These are phyloP conservation scores for Eurypyga helias DNA, from an alignment of 2,113 vertebrate genomes.

Conservation along the genomic window DNA sequence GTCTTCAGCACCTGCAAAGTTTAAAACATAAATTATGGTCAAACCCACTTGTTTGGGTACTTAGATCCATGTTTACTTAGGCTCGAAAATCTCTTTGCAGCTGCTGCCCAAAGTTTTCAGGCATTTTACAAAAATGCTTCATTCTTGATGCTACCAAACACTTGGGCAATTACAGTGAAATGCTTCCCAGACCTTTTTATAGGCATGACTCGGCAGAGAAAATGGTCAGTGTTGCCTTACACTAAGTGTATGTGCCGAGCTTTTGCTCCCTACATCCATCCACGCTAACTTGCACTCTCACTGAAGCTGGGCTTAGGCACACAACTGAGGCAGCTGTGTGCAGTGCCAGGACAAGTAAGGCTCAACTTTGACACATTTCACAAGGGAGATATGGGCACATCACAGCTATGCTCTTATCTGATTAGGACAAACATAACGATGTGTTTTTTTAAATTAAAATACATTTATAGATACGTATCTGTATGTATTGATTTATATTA, in stretches of 20 bases:
- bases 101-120: not conserved
- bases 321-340: not conserved
- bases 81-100: not conserved
- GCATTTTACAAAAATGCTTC: not conserved
- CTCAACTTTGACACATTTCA: not conserved
- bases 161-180: not conserved
- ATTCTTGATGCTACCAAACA: not conserved
- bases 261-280: not conserved
- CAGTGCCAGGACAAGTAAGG: not conserved
- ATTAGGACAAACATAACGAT: fast-evolving
- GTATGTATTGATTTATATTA: not conserved
- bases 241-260: not conserved
- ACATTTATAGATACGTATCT: fast-evolving
- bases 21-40: not conserved
- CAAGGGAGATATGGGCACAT: not conserved
- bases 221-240: not conserved
- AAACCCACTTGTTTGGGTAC: not conserved
- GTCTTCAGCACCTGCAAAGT: not conserved
- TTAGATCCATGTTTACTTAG: not conserved
- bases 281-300: fast-evolving
- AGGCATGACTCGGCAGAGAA: not conserved
- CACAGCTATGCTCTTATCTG: not conserved
- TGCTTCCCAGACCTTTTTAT: not conserved
- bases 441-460: fast-evolving
- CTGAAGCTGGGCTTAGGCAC: not conserved